Conservation (phyloP, 2,888 invertebrate species). For the Apotomis capreana region DNA sequence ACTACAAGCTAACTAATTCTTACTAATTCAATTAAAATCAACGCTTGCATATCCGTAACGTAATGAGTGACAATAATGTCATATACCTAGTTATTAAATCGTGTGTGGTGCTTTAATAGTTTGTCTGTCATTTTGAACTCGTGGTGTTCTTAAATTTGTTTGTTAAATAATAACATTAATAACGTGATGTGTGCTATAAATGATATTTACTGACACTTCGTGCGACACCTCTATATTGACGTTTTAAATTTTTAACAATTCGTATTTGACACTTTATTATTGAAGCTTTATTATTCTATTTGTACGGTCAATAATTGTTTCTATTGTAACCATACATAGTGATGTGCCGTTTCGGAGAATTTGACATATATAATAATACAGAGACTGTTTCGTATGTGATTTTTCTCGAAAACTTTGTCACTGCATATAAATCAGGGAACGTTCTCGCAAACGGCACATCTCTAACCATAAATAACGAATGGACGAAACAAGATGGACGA, state of each 20-base stretch:
- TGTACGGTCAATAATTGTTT: slow-evolving; percentile 9
- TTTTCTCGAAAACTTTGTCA: too few relatives aligned
- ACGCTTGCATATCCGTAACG: slow-evolving; percentile 35
- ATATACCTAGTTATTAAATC: slow-evolving; percentile 13
- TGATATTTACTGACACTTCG: slow-evolving; percentile 50
- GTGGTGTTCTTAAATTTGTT: slow-evolving; percentile 28
- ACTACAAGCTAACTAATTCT: too few relatives aligned
- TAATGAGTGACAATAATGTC: slow-evolving; percentile 30
- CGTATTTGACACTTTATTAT: slow-evolving; percentile 64
- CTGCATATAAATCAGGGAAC: too few relatives aligned
- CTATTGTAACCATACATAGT: background rate
- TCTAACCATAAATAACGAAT: too few relatives aligned
- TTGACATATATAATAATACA: too few relatives aligned
- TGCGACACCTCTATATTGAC: slow-evolving; percentile 53
- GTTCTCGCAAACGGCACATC: too few relatives aligned
- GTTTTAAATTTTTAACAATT: slow-evolving; percentile 69
- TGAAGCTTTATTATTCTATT: slow-evolving; percentile 49
- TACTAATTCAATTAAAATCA: slow-evolving; percentile 16
- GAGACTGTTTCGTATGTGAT: too few relatives aligned
- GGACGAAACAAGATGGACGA: too few relatives aligned
- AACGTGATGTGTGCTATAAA: slow-evolving; percentile 18
- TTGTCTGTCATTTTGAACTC: slow-evolving; percentile 16
- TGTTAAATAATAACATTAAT: slow-evolving; percentile 26
- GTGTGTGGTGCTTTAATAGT: slow-evolving; percentile 24
- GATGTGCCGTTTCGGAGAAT: too few relatives aligned